Evolutionary conservation across 1,140 invertebrate species (phyloP).

Genomic region (Papilio dardanus): DNA sequence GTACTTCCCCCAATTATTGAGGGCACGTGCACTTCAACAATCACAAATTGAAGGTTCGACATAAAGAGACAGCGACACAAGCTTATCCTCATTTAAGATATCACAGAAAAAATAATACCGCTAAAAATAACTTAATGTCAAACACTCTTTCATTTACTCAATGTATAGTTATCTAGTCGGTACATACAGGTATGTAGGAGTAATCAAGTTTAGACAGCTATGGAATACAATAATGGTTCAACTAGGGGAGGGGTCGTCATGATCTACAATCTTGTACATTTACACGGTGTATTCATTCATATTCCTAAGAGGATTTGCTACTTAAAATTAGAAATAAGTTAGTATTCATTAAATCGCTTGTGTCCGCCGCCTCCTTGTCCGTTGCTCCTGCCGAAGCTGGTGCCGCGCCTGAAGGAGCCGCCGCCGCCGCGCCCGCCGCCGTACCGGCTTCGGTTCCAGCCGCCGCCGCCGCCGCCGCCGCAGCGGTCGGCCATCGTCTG

Average conservation of each 20-base stretch:
- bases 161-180: constrained; percentile 46
- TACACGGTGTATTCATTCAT: constrained; percentile 55
- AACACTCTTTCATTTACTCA: constrained; percentile 43
- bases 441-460: constrained; percentile 78
- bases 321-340: constrained; percentile 55
- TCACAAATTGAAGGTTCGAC: constrained; percentile 7
- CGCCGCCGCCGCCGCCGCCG: constrained; percentile 80
- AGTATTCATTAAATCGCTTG: constrained; percentile 82
- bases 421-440: constrained; percentile 71
- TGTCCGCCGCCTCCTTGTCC: constrained; percentile 70
- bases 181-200: constrained; percentile 1
- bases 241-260: not conserved
- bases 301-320: constrained; percentile 74
- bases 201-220: constrained; percentile 26
- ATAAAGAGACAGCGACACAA: constrained; percentile 42
- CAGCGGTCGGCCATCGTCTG: constrained; percentile 83
- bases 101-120: constrained; percentile 66
- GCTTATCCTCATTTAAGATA: constrained; percentile 64
- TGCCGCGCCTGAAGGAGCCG: constrained; percentile 72
- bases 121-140: constrained; percentile 41
- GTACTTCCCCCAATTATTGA: not conserved
- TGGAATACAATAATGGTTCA: constrained; percentile 19
- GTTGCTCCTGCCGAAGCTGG: constrained; percentile 68
- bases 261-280: constrained; percentile 52
- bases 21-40: constrained; percentile 17